Evolutionary conservation across 2,888 invertebrate genomes (phyloP).

Genomic region (Erebia epiphron): DNA sequence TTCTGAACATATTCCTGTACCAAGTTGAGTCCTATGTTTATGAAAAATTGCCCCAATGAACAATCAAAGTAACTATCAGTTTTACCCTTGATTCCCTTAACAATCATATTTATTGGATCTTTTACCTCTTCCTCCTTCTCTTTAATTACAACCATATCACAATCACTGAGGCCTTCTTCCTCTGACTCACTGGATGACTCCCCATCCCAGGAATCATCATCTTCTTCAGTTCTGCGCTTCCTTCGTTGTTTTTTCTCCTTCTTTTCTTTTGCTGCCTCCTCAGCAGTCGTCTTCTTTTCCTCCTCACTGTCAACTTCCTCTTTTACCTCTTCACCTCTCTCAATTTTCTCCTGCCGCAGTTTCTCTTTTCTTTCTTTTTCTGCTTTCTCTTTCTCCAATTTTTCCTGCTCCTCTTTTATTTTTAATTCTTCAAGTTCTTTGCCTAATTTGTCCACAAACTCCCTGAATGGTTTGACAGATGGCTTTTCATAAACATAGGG

Average conservation of each 20-base stretch:
- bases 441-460: conserved; percentile 87
- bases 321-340: conserved; percentile 56
- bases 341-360: conserved; percentile 69
- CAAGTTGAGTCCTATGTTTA: conserved; percentile 95
- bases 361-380: conserved; percentile 71
- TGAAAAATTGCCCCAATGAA: conserved; percentile 95
- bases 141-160: conserved; percentile 80
- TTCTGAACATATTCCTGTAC: conserved; percentile 97
- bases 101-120: conserved; percentile 68
- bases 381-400: conserved; percentile 58
- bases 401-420: conserved; percentile 67
- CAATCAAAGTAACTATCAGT: conserved; percentile 92
- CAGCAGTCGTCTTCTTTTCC: conserved; percentile 43
- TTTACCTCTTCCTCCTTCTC: conserved; percentile 81
- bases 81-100: conserved; percentile 76
- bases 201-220: conserved; percentile 85
- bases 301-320: conserved; percentile 51
- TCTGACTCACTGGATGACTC: conserved; percentile 81
- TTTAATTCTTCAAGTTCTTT: conserved; percentile 83
- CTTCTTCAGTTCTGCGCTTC: conserved; percentile 72
- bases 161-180: conserved; percentile 72
- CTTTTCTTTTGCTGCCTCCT: conserved; percentile 57
- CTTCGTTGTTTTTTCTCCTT: conserved; percentile 65
- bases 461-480: conserved; percentile 90
- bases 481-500: conserved; percentile 97